phyloP scores from a whole-genome alignment of 2,888 invertebrate species.

The Lacanobia oleracea region DNA sequence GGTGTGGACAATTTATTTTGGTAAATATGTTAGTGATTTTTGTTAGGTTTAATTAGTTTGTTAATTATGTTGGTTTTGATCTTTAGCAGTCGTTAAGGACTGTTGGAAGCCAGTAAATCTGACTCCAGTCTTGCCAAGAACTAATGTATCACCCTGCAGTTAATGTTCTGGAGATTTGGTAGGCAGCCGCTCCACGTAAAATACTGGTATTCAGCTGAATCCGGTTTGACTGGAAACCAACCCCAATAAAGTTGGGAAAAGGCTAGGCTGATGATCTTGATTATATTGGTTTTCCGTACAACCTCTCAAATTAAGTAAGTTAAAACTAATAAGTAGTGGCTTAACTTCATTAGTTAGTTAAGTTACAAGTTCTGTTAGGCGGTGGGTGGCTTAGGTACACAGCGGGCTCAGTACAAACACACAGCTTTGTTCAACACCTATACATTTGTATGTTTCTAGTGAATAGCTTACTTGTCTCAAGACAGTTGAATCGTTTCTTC shows the following conservation, averaged over 20 bases:
- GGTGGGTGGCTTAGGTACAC: neutral
- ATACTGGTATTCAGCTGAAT: too few species aligned
- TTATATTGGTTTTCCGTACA: neutral
- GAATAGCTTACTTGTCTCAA: neutral
- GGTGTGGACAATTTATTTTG: too few species aligned
- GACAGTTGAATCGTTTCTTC: too few species aligned
- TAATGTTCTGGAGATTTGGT: too few species aligned
- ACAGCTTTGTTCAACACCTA: neutral
- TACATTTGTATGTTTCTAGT: neutral
- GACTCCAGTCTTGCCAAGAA: too few species aligned
- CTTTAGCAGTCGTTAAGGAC: too few species aligned
- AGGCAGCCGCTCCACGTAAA: too few species aligned
- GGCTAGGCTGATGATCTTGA: neutral
- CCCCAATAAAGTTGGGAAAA: too few species aligned
- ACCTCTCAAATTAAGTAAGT: constrained; percentile 12
- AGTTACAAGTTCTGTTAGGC: neutral
- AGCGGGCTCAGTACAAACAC: neutral
- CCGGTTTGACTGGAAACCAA: too few species aligned
- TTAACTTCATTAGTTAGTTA: constrained; percentile 13
- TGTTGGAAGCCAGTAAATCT: too few species aligned
- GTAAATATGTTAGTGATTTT: too few species aligned
- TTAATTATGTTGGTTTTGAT: neutral
- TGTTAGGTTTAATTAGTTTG: neutral
- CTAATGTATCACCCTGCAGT: too few species aligned
- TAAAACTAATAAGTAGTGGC: constrained; percentile 2